These are phyloP conservation scores for Rotaria macrura DNA, from an alignment of 2,888 invertebrate genomes.

Conservation along the genomic window DNA sequence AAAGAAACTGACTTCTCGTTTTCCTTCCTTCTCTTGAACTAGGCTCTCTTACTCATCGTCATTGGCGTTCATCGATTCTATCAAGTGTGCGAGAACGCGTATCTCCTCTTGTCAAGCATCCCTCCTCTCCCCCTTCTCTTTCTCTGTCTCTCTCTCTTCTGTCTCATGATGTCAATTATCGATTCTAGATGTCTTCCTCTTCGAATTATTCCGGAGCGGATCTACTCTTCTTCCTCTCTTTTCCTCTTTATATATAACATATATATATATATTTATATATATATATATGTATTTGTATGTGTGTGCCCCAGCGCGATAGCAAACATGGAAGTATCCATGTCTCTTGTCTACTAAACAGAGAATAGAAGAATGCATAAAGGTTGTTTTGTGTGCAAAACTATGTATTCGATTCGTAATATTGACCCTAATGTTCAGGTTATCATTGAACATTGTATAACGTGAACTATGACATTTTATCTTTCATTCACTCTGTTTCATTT, in stretches of 20 bases:
- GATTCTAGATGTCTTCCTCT: conserved; percentile 10
- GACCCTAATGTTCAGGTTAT: background rate
- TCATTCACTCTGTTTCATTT: background rate
- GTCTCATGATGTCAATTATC: conserved; percentile 12
- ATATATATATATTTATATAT: background rate
- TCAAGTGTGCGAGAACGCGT: background rate
- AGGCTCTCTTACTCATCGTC: background rate
- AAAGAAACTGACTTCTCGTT: background rate
- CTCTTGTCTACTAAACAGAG: background rate
- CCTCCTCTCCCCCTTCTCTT: background rate
- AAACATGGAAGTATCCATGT: conserved; percentile 15
- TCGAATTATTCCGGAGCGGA: conserved; percentile 11
- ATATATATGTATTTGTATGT: background rate
- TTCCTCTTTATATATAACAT: background rate
- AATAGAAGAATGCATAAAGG: background rate
- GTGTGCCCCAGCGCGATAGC: conserved; percentile 2
- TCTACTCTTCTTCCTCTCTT: background rate
- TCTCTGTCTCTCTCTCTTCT: background rate
- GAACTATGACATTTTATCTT: conserved; percentile 1
- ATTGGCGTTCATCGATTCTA: background rate
- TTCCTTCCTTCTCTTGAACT: background rate
- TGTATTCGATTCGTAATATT: background rate
- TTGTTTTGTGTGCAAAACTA: background rate
- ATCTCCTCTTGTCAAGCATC: conserved; percentile 2
- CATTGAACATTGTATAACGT: background rate